These are phyloP conservation scores for Apodemia duryi DNA, from an alignment of 2,888 invertebrate species.

Conservation along the genomic window DNA sequence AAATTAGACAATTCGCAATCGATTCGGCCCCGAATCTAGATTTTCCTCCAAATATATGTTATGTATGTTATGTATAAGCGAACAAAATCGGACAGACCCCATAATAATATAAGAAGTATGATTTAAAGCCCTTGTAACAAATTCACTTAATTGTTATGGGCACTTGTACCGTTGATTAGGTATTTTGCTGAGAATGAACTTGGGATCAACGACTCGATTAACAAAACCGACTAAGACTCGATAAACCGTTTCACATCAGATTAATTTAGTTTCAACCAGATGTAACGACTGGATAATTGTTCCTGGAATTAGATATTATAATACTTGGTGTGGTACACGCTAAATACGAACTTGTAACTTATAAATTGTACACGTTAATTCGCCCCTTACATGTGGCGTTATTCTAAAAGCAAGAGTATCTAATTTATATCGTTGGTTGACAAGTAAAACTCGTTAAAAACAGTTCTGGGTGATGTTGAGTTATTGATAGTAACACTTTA, in stretches of 20 bases:
- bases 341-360: not conserved
- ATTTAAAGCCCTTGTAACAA: conserved; percentile 1
- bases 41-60: too few species aligned
- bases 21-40: too few species aligned
- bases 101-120: not conserved
- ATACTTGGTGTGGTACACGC: conserved; percentile 32
- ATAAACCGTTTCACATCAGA: conserved; percentile 43
- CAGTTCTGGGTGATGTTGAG: too few species aligned
- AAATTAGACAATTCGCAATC: too few species aligned
- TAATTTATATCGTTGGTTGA: too few species aligned
- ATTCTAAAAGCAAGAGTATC: not conserved
- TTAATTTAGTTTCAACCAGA: conserved; percentile 47
- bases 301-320: conserved; percentile 48
- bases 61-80: too few species aligned
- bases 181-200: conserved; percentile 25
- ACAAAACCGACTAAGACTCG: conserved; percentile 48
- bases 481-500: too few species aligned
- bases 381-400: not conserved
- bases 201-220: conserved; percentile 43
- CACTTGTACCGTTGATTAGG: conserved; percentile 15
- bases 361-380: not conserved
- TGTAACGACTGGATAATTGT: conserved; percentile 49
- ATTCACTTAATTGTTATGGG: conserved; percentile 18
- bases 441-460: too few species aligned
- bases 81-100: too few species aligned